Conservation (phyloP, 2,797 vertebrate species). For the Ficedula albicollis region DNA sequence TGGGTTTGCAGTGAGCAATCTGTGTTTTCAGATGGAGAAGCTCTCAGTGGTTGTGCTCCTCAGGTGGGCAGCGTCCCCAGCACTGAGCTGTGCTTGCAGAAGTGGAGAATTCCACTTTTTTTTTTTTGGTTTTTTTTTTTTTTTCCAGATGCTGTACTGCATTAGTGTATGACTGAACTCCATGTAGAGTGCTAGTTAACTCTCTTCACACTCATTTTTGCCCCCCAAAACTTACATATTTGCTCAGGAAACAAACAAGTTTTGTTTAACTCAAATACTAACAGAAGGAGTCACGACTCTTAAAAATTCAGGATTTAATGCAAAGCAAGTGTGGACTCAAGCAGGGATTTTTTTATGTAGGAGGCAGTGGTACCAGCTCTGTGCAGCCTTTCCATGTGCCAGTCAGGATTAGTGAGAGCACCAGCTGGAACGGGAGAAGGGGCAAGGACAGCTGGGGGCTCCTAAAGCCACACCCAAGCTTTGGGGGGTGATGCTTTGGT, state of each 20-base stretch:
- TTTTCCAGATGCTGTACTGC: too few relatives aligned
- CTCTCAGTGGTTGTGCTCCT: neutral
- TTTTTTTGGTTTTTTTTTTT: too few relatives aligned
- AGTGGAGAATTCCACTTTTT: neutral
- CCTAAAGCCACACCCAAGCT: neutral
- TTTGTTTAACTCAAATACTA: neutral
- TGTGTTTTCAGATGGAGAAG: neutral
- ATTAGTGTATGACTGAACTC: too few relatives aligned
- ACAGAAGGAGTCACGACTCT: neutral
- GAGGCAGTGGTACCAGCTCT: neutral
- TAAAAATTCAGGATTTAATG: neutral
- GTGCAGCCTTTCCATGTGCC: neutral
- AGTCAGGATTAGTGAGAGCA: neutral
- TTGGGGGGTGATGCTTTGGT: neutral
- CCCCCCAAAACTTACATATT: neutral
- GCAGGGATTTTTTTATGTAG: neutral
- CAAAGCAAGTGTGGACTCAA: neutral
- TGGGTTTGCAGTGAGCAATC: neutral
- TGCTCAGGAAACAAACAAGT: neutral
- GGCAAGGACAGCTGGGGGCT: neutral
- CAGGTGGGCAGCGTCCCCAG: neutral
- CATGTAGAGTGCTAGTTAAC: too few relatives aligned
- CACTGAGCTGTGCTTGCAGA: neutral
- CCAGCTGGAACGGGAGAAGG: neutral
- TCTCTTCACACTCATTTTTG: accelerated